Percentiles rank a stretch among this genome's conserved stretches.
These are phyloP conservation scores for Triops cancriformis DNA, from an alignment of 1,140 invertebrate species.

Conservation along the genomic window DNA sequence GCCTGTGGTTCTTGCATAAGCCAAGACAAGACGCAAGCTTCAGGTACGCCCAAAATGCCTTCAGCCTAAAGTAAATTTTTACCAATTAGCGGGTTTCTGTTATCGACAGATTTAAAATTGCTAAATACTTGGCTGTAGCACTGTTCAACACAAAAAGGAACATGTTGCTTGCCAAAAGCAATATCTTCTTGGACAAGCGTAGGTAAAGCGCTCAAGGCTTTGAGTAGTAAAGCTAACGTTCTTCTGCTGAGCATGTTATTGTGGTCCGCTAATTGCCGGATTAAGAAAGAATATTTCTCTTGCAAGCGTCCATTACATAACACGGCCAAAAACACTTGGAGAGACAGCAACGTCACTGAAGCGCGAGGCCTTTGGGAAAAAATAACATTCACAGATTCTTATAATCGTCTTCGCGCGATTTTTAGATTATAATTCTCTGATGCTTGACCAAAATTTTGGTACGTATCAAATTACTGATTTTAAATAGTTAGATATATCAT, in stretches of 20 bases:
- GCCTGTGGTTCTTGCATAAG: constrained; percentile 50
- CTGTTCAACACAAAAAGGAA: constrained; percentile 48
- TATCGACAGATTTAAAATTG: neutral
- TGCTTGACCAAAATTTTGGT: too few relatives aligned
- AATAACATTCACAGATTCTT: constrained; percentile 16
- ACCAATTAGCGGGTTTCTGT: neutral
- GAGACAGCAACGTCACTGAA: constrained; percentile 46
- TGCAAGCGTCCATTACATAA: constrained; percentile 47
- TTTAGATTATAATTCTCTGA: too few relatives aligned
- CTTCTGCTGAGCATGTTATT: constrained; percentile 53
- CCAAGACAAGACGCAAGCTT: constrained; percentile 49
- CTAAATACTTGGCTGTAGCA: constrained; percentile 53
- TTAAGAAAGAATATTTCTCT: constrained; percentile 55
- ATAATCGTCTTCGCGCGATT: too few relatives aligned
- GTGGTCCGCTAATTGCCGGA: constrained; percentile 53
- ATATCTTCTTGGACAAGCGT: constrained; percentile 49
- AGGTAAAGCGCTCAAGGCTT: constrained; percentile 45
- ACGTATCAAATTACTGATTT: too few relatives aligned
- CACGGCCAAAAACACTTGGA: constrained; percentile 52
- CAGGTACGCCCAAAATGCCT: constrained; percentile 45
- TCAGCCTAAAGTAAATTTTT: constrained; percentile 39
- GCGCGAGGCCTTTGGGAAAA: constrained; percentile 41
- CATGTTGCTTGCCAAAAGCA: constrained; percentile 44
- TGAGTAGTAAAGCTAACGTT: constrained; percentile 47
- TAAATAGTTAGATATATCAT: too few relatives aligned